A percentile compares a stretch with the other conserved stretches of the same genome.
Conservation (phyloP, 1,140 invertebrate genomes). For the Drosophila fuyamai region DNA sequence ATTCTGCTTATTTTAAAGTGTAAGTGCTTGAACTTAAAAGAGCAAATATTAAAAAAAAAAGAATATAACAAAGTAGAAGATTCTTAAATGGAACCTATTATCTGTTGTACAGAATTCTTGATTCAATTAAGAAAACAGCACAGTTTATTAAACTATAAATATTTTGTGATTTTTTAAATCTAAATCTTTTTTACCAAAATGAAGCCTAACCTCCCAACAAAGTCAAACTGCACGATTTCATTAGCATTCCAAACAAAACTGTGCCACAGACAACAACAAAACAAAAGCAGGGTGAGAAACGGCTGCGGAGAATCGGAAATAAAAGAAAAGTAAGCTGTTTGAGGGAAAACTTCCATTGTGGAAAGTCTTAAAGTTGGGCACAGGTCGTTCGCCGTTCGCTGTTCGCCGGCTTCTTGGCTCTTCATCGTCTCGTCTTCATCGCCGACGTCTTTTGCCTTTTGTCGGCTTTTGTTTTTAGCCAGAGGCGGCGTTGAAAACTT, state of each 20-base stretch:
- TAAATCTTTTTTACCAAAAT: neutral
- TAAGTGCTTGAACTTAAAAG: no score
- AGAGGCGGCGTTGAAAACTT: conserved; percentile 42
- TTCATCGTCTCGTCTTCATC: conserved; percentile 40
- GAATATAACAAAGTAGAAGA: no score
- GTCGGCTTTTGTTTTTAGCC: conserved; percentile 53
- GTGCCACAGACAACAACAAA: conserved; percentile 70
- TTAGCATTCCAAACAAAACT: conserved; percentile 55
- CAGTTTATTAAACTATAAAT: no score
- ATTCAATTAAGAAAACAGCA: no score
- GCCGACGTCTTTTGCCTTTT: conserved; percentile 41
- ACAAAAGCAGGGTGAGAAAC: conserved; percentile 17
- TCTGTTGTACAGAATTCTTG: no score
- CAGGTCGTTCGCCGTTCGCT: conserved; percentile 30
- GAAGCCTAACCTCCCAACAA: neutral
- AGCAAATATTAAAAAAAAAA: no score
- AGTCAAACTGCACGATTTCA: conserved; percentile 12
- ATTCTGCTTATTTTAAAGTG: no score
- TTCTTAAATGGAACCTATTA: no score
- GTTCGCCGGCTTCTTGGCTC: conserved; percentile 27
- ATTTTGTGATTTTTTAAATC: no score
- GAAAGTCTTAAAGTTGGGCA: conserved; percentile 53
- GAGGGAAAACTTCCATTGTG: conserved; percentile 33
- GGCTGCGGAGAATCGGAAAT: conserved; percentile 29
- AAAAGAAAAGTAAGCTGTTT: conserved; percentile 18